These are phyloP conservation scores for Omphaloscelis lunosa DNA, from an alignment of 2,888 invertebrate species.

Conservation along the genomic window DNA sequence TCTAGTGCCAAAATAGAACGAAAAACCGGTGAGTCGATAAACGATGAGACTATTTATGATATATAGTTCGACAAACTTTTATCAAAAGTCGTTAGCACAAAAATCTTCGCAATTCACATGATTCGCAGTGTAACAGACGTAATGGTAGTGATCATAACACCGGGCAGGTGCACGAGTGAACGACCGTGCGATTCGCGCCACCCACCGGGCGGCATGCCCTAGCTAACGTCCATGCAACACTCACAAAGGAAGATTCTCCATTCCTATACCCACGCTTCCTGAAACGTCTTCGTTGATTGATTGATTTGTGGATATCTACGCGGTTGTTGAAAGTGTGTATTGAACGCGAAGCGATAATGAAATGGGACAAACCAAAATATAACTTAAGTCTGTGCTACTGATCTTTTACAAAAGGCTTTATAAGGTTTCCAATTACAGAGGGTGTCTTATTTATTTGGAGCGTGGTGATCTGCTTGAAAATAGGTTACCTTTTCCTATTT, in stretches of 20 bases:
- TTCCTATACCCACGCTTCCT: slow-evolving; percentile 44
- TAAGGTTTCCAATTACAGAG: background rate
- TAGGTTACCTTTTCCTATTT: background rate
- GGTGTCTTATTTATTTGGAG: background rate
- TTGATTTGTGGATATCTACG: slow-evolving; percentile 28
- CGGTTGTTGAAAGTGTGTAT: slow-evolving; percentile 8
- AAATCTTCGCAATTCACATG: slow-evolving; percentile 43
- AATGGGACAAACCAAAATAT: slow-evolving; percentile 8
- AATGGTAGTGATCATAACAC: slow-evolving; percentile 59
- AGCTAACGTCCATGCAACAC: slow-evolving; percentile 54
- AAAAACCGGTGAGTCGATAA: background rate
- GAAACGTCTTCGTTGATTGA: slow-evolving; percentile 48
- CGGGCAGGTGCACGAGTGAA: slow-evolving; percentile 74
- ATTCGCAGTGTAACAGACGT: slow-evolving; percentile 55
- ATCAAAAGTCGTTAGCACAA: slow-evolving; percentile 24
- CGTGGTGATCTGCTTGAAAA: background rate
- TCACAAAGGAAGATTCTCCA: slow-evolving; percentile 39
- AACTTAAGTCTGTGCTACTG: background rate
- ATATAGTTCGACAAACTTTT: background rate
- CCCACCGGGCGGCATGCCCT: slow-evolving; percentile 78
- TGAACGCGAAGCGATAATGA: slow-evolving; percentile 18
- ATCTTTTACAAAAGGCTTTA: background rate
- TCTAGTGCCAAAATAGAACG: background rate
- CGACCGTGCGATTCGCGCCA: slow-evolving; percentile 83
- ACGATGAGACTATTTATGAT: background rate